Base-by-base conservation (phyloP, 2,113 vertebrate species). In the Chaetodon auriga region DNA sequence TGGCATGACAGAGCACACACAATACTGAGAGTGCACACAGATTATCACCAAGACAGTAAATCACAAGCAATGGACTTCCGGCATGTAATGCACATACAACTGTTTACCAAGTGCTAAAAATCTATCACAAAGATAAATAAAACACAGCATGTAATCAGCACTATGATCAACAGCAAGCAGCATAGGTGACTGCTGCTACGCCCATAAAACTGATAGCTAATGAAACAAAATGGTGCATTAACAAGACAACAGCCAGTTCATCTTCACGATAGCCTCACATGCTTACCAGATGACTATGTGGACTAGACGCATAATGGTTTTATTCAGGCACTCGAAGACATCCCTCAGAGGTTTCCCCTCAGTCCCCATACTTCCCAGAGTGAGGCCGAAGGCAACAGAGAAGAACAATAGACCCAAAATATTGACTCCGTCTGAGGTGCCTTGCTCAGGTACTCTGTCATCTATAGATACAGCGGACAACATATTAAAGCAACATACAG, bases 241-340 rank as follows among this genome's bases (percentile, higher is more conserved):
- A 41, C 9, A 21, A 14, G 30, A 35, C 36, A 30, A 58, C 9
- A 19, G 1, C 7, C 16, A 53, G n/a, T 35, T 25, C 6, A 54
- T 46, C 8, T 16, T 46, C 13, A 48, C 23, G 15, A 45, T 15
- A 9, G 3, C 6, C 15, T 45, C 35, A 13, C 6, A 9, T 68
- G 21, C 76, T 66, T 75, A 87, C 83, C 85, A 90, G 30, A 90
- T 75, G 8, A 72, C 77, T 6, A 75, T 45, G 54, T 18, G 55
- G 87, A 98, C 96, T 87, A 98, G 94, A 71, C 92, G 95, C 96
- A 98, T 96, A 82, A 97, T 97, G 88, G 96, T 96, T 88, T 97
- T 95, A 85, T 98, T 98, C 93, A 97, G 95, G 90, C 96, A 95
- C 93, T 96, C 93, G 71, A 98, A 98, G 89, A 98, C 97, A 83